Base-by-base conservation (phyloP, 2,113 vertebrate genomes). In the Romanogobio albipinnatus region DNA sequence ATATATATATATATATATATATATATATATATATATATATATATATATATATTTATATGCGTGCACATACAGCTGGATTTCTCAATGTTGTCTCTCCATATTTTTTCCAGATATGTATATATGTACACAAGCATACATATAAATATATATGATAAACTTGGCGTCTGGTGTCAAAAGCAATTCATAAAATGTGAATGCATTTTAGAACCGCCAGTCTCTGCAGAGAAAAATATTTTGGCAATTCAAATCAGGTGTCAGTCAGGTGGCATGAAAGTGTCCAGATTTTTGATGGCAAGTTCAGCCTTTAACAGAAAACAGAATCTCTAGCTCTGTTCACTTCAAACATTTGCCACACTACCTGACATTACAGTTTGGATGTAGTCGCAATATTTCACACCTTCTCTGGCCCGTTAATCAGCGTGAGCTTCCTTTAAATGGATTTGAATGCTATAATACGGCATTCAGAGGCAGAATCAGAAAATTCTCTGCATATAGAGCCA, bases 341-440 rank as follows among this genome's bases (percentile, higher is more conserved):
- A 85, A 82, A 83, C 62, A 76, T 82, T 87, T 70, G 70, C 82
- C 76, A 61, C 59, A 14, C 51, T 56, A 64, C 56, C 33, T 84
- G 83, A 87, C 83, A 82, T 87, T 84, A 78, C 29, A 77, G 78
- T 45, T 77, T 39, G 3, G 56, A 47, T 17, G 36, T 15, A 82
- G 39, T 73, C 49, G 26, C 71, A 82, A 81, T 82, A 84, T 87
- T 84, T 87, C 75, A 84, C 70, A 70, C 26, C 49, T 81, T 56
- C 22, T 66, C 74, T 82, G 53, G 73, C 15, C 26, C 51, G 13
- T 43, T 85, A 73, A 82, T 78, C 83, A 73, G 71, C 49, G 58
- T 82, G 39, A 82, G 68, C 45, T 83, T 43, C 62, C 75, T 71
- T 81, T 71, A 58, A 79, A 29, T 56, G 49, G 64, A 84, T 81